Base-by-base conservation (phyloP, 2,888 invertebrate species). In the Aricia artaxerxes region DNA sequence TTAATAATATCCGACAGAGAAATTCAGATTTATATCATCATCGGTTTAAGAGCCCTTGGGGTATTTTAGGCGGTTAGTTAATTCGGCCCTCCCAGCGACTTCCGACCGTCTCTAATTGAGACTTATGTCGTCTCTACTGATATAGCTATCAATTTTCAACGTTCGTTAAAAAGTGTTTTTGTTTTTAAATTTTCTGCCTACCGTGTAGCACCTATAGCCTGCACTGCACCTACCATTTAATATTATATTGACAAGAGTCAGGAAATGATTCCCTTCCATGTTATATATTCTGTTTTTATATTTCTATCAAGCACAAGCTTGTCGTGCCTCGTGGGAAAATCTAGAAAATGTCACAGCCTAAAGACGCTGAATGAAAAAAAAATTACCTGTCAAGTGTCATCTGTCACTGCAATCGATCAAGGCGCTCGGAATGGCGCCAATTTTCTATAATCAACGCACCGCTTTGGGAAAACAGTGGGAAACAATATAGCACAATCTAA, bases 81-180 rank as follows among this genome's bases (percentile, higher is more conserved):
- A 79, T 81, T 81, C 73, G 80, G 79, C 80, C 77, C 72, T 16
- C 81, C 75, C 44, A 49, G 49, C 75, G 80, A 82, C 78, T 77
- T 77, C 79, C 79, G 77, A 79, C 79, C 78, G 69, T 77, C 84
- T 86, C 92, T 92, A 92, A 93, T 92, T 92, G 92, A 91, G 91
- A 92, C 88, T 86, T 88, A 92, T 91, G 87, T 86, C 83, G 82
- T 82, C 82, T 83, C 84, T 61, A 38, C 72, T 44, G 35, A 57
- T 75, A 40, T 69, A 35, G 69, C 35, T 76, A 76, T 53, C 57
- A 13, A 57, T 57, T 76, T 76, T 31, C 16, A 76, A 76, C 57
- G 35, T 31, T 44, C 73, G 73, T 53, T 75, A 13, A 75, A 49
- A 44, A 49, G 11, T 24, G 13, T 49, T 75, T 49, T 49, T 75